phyloP scores from a whole-genome alignment of 2,888 invertebrate species.

The Meliscaeva auricollis region DNA sequence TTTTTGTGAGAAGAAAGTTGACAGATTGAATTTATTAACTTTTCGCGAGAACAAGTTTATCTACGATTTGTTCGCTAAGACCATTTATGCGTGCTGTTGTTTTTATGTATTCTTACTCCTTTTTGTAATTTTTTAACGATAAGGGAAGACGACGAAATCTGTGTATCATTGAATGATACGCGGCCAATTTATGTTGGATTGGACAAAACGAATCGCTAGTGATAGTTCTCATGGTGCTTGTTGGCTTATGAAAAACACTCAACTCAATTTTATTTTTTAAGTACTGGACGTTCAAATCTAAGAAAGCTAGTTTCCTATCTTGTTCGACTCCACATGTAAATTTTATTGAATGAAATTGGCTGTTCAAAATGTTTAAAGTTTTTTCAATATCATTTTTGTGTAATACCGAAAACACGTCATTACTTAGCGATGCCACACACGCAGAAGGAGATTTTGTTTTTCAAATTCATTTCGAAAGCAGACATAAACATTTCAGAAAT shows the following conservation, averaged over 20 bases:
- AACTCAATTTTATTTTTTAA: too few relatives aligned
- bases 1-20: slow-evolving; percentile 2
- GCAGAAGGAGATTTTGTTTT: not conserved
- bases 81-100: not conserved
- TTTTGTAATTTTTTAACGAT: not conserved
- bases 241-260: too few relatives aligned
- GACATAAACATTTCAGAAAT: slow-evolving; percentile 5
- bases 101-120: not conserved
- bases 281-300: not conserved
- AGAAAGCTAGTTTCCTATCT: not conserved
- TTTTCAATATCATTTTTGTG: not conserved
- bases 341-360: slow-evolving; percentile 4
- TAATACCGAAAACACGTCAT: not conserved
- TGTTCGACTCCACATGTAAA: not conserved
- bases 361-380: not conserved
- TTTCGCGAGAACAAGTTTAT: not conserved
- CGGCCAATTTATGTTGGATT: too few relatives aligned
- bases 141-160: not conserved
- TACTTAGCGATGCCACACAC: not conserved
- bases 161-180: not conserved
- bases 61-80: slow-evolving; percentile 1
- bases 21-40: slow-evolving; percentile 1
- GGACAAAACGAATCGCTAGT: too few relatives aligned
- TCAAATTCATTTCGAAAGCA: not conserved
- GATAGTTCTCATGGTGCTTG: too few relatives aligned